phyloP scores from a whole-genome alignment of 2,797 vertebrate species.

The Scleropages formosus region DNA sequence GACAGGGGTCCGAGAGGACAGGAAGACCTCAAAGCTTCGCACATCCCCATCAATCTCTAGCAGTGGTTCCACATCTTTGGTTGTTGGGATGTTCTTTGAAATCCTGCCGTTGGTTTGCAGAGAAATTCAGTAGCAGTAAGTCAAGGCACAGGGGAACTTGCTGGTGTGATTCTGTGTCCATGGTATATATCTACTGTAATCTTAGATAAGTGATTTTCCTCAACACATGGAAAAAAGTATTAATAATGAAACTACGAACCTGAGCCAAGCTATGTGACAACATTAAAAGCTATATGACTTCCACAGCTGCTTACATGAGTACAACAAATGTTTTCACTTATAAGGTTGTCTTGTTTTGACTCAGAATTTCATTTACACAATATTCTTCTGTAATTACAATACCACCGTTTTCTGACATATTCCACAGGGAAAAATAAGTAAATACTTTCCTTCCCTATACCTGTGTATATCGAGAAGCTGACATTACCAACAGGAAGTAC shows the following conservation, averaged over 20 bases:
- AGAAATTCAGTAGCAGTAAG: not conserved
- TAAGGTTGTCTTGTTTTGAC: constrained; percentile 31
- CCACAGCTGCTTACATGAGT: not conserved
- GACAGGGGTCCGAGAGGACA: constrained; percentile 91
- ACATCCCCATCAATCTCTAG: constrained; percentile 95
- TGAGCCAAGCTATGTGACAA: too few species aligned
- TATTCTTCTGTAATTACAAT: not conserved
- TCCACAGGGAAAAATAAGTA: not conserved
- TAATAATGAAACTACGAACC: too few species aligned
- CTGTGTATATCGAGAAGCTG: not conserved
- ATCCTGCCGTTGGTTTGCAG: constrained; percentile 67
- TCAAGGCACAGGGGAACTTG: not conserved
- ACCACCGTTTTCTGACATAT: not conserved
- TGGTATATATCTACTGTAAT: not conserved
- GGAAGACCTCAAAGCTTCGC: constrained; percentile 92
- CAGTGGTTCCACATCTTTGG: constrained; percentile 95
- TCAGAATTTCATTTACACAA: not conserved
- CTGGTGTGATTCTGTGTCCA: not conserved
- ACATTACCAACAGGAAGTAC: not conserved
- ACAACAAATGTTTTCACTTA: constrained; percentile 19
- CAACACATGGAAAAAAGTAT: not conserved
- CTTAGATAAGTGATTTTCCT: not conserved
- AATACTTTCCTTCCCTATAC: not conserved
- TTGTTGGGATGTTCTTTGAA: constrained; percentile 94
- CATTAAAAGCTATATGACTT: not conserved